Evolutionary conservation across 2,888 invertebrate genomes (phyloP).

Genomic region (Leptopilina myrica): DNA sequence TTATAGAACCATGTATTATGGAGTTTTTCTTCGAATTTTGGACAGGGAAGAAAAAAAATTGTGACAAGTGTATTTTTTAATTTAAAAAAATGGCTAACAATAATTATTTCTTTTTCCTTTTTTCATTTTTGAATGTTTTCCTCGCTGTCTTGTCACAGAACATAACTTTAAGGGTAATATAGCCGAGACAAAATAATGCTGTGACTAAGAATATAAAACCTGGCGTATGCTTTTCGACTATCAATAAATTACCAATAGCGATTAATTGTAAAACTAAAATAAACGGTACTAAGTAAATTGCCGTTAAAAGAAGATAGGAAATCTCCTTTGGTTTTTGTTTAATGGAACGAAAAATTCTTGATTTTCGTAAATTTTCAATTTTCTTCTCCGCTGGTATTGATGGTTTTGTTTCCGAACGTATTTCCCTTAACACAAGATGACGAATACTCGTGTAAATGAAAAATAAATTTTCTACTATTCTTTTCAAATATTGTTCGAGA

Average conservation of each 20-base stretch:
- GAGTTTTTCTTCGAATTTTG: constrained; percentile 11
- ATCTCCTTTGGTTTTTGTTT: constrained; percentile 58
- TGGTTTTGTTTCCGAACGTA: constrained; percentile 15
- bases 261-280: constrained; percentile 66
- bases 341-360: constrained; percentile 24
- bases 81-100: background rate
- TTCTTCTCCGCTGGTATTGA: constrained; percentile 37
- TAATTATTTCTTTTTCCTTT: constrained; percentile 61
- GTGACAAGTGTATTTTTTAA: constrained; percentile 13
- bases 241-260: constrained; percentile 64
- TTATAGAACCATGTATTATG: background rate
- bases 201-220: constrained; percentile 71
- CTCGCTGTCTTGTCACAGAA: constrained; percentile 59
- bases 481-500: constrained; percentile 61
- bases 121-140: constrained; percentile 59
- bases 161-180: constrained; percentile 68
- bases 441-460: constrained; percentile 59
- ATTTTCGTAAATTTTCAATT: constrained; percentile 3
- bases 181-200: constrained; percentile 69
- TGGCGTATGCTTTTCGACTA: constrained; percentile 69
- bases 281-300: constrained; percentile 69
- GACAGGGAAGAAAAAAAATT: background rate
- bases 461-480: constrained; percentile 62
- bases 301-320: constrained; percentile 61
- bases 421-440: constrained; percentile 1